phyloP scores from a whole-genome alignment of 2,113 vertebrate species.

The Oncorhynchus gorbuscha region DNA sequence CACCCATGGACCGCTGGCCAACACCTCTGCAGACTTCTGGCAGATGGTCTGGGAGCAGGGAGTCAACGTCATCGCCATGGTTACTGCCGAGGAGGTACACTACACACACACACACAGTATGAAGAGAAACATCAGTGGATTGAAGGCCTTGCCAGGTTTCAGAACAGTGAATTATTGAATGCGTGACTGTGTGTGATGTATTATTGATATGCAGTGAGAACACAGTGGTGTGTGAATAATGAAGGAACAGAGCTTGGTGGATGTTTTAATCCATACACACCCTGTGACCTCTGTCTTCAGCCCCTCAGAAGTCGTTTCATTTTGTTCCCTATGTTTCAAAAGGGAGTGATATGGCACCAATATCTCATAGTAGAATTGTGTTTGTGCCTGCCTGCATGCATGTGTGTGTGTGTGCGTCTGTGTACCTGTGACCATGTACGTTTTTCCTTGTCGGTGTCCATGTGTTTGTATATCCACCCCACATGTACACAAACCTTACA shows the following conservation, averaged over 20 bases:
- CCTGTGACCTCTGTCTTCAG: not conserved
- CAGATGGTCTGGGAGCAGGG: conserved; percentile 99
- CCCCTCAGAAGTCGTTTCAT: too few relatives aligned
- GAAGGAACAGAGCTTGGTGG: not conserved
- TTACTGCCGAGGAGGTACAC: conserved; percentile 86
- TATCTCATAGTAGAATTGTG: not conserved
- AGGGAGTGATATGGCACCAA: too few relatives aligned
- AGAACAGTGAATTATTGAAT: not conserved
- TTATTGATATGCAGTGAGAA: not conserved
- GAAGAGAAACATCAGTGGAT: not conserved
- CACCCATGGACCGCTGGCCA: conserved; percentile 88
- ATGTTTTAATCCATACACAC: not conserved
- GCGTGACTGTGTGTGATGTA: not conserved
- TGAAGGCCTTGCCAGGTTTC: not conserved
- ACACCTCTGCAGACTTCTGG: conserved; percentile 97
- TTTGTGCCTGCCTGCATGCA: not conserved
- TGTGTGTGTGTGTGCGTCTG: not conserved
- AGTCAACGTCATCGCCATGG: conserved; percentile 94
- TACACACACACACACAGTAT: too few relatives aligned
- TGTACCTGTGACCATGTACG: not conserved
- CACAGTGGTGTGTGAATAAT: not conserved
- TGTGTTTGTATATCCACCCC: not conserved
- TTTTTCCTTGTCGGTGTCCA: not conserved
- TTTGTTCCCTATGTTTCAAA: too few relatives aligned
- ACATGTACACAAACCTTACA: not conserved